A percentile compares a stretch with the other conserved stretches of the same genome.
Evolutionary conservation across 92 coral and sea anemone genomes (phyloP).

Genomic region (Actinernus sp.): DNA sequence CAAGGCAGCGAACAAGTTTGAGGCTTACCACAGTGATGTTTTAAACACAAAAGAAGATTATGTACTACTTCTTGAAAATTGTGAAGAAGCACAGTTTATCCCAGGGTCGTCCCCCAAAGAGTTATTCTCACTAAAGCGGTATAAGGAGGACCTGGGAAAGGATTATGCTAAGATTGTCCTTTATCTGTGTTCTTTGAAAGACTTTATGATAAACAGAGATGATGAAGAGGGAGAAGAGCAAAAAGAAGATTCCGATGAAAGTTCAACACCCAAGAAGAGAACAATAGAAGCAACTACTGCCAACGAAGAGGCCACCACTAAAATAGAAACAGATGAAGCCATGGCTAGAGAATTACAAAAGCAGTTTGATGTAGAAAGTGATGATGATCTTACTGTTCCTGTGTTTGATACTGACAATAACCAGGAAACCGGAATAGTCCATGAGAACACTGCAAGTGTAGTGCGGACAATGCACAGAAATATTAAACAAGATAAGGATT

Average conservation of each 20-base stretch:
- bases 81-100: conserved; percentile 54
- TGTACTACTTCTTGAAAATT: conserved; percentile 48
- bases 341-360: conserved; percentile 57
- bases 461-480: conserved; percentile 17
- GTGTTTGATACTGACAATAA: too few relatives aligned
- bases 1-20: conserved; percentile 54
- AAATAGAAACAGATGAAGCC: conserved; percentile 18
- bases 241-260: conserved; percentile 7
- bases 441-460: conserved; percentile 19
- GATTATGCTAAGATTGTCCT: conserved; percentile 29
- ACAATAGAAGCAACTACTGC: neutral
- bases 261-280: conserved; percentile 11
- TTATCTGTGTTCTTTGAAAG: conserved; percentile 35
- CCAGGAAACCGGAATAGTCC: too few relatives aligned
- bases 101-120: conserved; percentile 55
- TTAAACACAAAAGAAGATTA: conserved; percentile 49
- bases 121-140: conserved; percentile 18
- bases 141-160: conserved; percentile 16
- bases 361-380: conserved; percentile 7
- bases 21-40: conserved; percentile 42
- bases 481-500: conserved; percentile 25
- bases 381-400: conserved; percentile 1
- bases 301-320: neutral
- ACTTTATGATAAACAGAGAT: conserved; percentile 8
- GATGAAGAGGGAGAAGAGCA: conserved; percentile 36